Evolutionary conservation across 2,888 invertebrate genomes (phyloP).

Genomic region (Pyrrhosoma nymphula): DNA sequence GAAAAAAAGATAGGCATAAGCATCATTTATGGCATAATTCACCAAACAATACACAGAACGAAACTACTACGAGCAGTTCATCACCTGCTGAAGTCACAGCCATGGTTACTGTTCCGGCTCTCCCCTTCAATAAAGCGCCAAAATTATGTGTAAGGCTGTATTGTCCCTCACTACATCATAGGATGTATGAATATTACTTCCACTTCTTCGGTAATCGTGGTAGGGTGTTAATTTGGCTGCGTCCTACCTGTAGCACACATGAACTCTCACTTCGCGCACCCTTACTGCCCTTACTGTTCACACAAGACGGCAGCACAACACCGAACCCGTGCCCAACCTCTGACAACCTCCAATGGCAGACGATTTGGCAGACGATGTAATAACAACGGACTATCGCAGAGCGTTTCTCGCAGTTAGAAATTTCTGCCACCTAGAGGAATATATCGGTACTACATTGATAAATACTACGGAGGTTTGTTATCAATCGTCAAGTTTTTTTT

Average conservation of each 20-base stretch:
- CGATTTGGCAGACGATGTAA: conserved; percentile 65
- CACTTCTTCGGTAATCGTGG: neutral
- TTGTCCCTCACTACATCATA: conserved; percentile 47
- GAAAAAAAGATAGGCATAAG: neutral
- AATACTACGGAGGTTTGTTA: neutral
- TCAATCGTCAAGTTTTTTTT: conserved; percentile 16
- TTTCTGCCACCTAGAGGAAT: neutral
- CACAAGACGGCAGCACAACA: conserved; percentile 49
- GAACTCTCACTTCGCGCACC: conserved; percentile 28
- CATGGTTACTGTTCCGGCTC: conserved; percentile 6
- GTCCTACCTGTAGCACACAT: conserved; percentile 49
- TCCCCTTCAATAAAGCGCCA: conserved; percentile 32
- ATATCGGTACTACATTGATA: neutral
- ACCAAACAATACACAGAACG: neutral
- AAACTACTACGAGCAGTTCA: neutral
- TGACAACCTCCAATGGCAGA: conserved; percentile 62
- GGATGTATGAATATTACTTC: neutral
- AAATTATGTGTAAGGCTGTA: neutral
- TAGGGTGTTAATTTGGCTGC: neutral
- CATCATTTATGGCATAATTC: neutral
- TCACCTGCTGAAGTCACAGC: conserved; percentile 65
- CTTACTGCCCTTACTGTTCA: conserved; percentile 35
- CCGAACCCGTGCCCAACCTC: conserved; percentile 36
- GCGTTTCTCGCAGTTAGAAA: conserved; percentile 17
- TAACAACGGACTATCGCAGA: conserved; percentile 28